A percentile compares a stretch with the other conserved stretches of the same genome.
Conservation (phyloP, 2,113 vertebrate genomes). For the Passer montanus region DNA sequence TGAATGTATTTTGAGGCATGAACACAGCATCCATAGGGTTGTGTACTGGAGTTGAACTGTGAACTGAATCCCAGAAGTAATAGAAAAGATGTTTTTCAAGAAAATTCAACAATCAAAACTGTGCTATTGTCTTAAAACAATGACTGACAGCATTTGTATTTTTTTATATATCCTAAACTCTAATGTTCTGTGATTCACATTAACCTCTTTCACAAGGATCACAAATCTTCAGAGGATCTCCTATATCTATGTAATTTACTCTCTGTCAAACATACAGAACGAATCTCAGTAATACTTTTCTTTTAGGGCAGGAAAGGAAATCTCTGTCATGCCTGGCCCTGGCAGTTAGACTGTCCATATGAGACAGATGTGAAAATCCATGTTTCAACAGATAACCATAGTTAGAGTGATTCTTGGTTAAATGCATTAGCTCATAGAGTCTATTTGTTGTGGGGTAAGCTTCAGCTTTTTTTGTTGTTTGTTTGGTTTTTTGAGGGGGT, state of each 20-base stretch:
- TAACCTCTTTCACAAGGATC: conserved; percentile 66
- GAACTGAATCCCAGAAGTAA: not conserved
- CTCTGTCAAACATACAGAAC: conserved; percentile 70
- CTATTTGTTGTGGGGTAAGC: not conserved
- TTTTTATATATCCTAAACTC: conserved; percentile 36
- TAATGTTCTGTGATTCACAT: conserved; percentile 47
- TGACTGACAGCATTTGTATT: conserved; percentile 53
- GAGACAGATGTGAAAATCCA: conserved; percentile 74
- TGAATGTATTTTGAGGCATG: not conserved
- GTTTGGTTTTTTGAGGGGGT: not conserved
- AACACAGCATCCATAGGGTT: not conserved
- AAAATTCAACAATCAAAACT: conserved; percentile 19
- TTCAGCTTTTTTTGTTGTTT: not conserved
- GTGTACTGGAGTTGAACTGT: not conserved
- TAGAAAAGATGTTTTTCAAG: conserved; percentile 5
- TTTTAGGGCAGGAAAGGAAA: conserved; percentile 51
- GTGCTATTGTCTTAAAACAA: conserved; percentile 26
- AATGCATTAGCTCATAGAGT: conserved; percentile 55
- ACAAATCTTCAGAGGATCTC: conserved; percentile 70
- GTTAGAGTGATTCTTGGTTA: conserved; percentile 48
- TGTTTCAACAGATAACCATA: conserved; percentile 74
- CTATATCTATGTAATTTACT: conserved; percentile 70
- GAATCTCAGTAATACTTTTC: conserved; percentile 70
- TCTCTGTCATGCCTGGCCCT: conserved; percentile 41
- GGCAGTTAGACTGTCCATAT: conserved; percentile 71